These are phyloP conservation scores for Parapristionchus giblindavisi DNA, from an alignment of 2,888 invertebrate species.

Conservation along the genomic window DNA sequence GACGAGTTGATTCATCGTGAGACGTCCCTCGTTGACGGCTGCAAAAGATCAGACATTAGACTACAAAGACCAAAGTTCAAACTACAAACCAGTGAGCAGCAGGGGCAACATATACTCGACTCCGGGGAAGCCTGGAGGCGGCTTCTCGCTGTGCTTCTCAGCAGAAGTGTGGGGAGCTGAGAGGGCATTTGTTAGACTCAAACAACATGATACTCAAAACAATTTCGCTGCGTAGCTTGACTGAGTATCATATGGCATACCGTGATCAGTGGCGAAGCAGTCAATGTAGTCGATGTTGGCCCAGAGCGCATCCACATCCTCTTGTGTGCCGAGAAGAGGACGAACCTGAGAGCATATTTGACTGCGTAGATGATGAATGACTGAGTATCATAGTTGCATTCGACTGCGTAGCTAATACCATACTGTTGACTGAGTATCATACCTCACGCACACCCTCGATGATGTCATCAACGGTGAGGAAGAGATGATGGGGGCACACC, in stretches of 20 bases:
- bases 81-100: constrained; percentile 78
- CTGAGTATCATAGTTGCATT: background rate
- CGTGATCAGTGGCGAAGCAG: constrained; percentile 98
- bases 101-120: constrained; percentile 97
- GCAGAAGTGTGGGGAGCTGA: constrained; percentile 87
- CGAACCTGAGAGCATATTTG: constrained; percentile 79
- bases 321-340: constrained; percentile 83
- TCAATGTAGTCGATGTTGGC: constrained; percentile 94
- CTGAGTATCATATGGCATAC: constrained; percentile 59
- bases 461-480: constrained; percentile 83
- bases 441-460: constrained; percentile 62
- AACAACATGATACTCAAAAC: too few species aligned
- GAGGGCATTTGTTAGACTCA: too few species aligned
- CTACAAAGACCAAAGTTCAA: background rate
- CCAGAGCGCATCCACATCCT: constrained; percentile 96
- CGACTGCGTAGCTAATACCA: too few species aligned
- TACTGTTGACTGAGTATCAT: background rate
- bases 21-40: constrained; percentile 86
- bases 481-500: constrained; percentile 97
- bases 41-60: background rate
- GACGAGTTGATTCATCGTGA: constrained; percentile 88
- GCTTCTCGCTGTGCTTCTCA: constrained; percentile 79
- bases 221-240: too few species aligned
- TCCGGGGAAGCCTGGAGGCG: constrained; percentile 74
- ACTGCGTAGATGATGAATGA: background rate